Base-by-base conservation (phyloP, 2,888 invertebrate species). In the Gymnocheta viridis region DNA sequence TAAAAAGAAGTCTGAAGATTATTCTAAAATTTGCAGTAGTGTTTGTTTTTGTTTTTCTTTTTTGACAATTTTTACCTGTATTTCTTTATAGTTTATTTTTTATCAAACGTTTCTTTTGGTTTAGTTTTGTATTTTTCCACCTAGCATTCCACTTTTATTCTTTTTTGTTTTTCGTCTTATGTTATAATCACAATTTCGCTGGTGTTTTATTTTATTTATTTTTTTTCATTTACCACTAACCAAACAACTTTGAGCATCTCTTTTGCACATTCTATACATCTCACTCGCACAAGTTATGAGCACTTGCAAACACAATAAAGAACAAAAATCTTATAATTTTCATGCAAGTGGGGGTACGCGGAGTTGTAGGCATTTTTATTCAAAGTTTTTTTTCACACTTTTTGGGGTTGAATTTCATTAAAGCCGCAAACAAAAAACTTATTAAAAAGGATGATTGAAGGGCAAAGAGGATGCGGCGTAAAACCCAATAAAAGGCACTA, bases 331-430 rank as follows among this genome's bases (percentile, higher is more conserved):
- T 64, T 62, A 72, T 84, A 64, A 77, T 58, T 77, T 77, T 69
- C 29, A 67, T 69, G 66, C 10, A 51, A 19, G 73, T 82, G 82
- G 81, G 56, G 81, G 64, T 66, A 19, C 69, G 81, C 81, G 81
- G 84, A 77, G 84, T 81, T 73, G 77, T 84, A 73, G 67, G 56
- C 67, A 81, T 73, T 62, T 60, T 58, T 47, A 60, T 29, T 70
- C 27, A 54, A 66, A 76, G 47, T 47, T 84, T 76, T 74, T 69
- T 62, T 77, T 60, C 32, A 56, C 32, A 32, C 17, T 56, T 82
- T 80, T 73, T 85, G 85, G 85, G 85, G 85, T 85, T 85, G 85
- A 85, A 85, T 79, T 85, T 82, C 85, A 82, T 79, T 74, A 60
- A 85, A 49, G 82, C 79, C 76, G 82, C 82, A 82, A 82, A 79